Evolutionary conservation across 2,113 vertebrate genomes (phyloP), one percentile per base, ranked within the genome.

Genomic region (Blennius ocellaris): DNA sequence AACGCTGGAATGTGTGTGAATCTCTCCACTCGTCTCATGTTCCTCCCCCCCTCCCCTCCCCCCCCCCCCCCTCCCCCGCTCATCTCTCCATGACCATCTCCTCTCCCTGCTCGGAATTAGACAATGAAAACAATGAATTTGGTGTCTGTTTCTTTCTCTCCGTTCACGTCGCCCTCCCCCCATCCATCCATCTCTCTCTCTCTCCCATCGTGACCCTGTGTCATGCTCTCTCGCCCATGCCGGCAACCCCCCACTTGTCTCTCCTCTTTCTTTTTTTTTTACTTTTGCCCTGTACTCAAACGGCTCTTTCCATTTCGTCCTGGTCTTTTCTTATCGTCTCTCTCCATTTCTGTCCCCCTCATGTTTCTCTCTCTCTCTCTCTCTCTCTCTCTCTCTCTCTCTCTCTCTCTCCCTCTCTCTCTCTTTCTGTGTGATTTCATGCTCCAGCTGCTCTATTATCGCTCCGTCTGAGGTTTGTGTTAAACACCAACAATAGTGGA

Each of bases 71-170:
- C 21, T 30, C 21, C 21, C 21, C 21, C 21, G 61, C 76, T 83
- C 58, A 70, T 61, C 67, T 73, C 41, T 40, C 67, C 69, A 77
- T 58, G 14, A 70, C 77, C 30, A 45, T 84, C 80, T 76, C 78
- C 78, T 79, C 84, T 58, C 87, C 80, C 78, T 71, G 80, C 58
- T 90, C 86, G 40, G 45, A 90, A 90, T 90, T 88, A 90, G 90
- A 91, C 90, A 91, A 89, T 89, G 90, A 90, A 91, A 91, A 91
- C 90, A 91, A 91, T 90, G 90, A 89, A 86, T 83, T 87, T 89
- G 86, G 90, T 91, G 90, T 90, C 90, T 89, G 85, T 90, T 89
- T 89, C 88, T 87, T 78, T 90, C 81, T 90, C 66, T 67, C 52
- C 39, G 40, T n/a, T 14, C 50, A 2, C 21, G 68, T 87, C 55